Base-by-base conservation (phyloP, 64 coral and sea anemone species). In the Orbicella faveolata region DNA sequence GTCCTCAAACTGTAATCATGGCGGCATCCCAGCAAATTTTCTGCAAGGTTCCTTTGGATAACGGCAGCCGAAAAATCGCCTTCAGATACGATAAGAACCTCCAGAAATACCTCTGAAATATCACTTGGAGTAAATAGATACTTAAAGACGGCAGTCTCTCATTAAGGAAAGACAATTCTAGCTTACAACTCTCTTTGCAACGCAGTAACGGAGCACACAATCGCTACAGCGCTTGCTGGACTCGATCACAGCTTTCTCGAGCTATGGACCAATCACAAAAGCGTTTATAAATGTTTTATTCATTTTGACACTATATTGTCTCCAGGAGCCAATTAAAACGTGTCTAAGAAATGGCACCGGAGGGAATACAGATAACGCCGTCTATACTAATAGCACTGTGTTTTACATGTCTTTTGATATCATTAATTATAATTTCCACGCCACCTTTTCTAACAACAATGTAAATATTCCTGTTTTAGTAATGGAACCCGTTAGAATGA, bases 161-260 rank as follows among this genome's bases (percentile, higher is more conserved):
- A 37, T 52, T n/a, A 52, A 85, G 44, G 3, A 21, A 72, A 73
- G 2, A 25, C 21, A 85, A 85, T 85, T 52, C 48, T 37, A 85
- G 44, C 10, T 10, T 73, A 25, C 21, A 70, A 70, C n/a, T 70
- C 67, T 1, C 36, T 51, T n/a, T 73, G 82, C 82, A 73, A 85
- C 82, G 82, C 82, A 85, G 36, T 70, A 69, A 85, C 82, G 63
- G 59, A 41, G 21, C 37, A 85, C 65, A 85, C 82, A 85, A 85
- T 85, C 82, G 48, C 73, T 85, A 72, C 66, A 30, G 18, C 14
- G 37, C 63, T 37, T 11, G 39, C 13, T n/a, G 63, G 82, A 72
- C 64, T 35, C 63, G 17, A 72, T 69, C 82, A 30, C 64, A 52
- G 68, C 65, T 72, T 20, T n/a, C 20, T 52, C 14, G 11, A 66